Base-by-base conservation (phyloP, 1,140 invertebrate genomes). In the Conus ventricosus region DNA sequence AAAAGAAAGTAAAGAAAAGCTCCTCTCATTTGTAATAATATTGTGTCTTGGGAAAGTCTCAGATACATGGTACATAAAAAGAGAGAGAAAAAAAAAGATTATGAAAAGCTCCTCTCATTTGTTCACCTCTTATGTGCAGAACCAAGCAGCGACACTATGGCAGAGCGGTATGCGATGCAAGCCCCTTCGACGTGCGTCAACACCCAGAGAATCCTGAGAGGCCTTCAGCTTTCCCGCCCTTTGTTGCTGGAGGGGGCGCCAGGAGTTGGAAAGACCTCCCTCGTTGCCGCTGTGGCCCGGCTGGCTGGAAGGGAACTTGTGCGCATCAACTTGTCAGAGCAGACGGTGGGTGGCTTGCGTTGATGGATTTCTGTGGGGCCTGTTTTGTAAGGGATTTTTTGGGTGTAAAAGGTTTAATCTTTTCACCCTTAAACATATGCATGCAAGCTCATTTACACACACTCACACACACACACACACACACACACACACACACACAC, bases 251-350 rank as follows among this genome's bases (percentile, higher is more conserved):
- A 99, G 96, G 99, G 99, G 23, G 98, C 98, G 94, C 99, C 99
- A 4, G 99, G 99, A 6, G 99, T 99, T 71, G 99, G 99, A 7
- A 99, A 99, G 96, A 99, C 99, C 0, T 99, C 98, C 93, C 96
- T 99, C 80, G 97, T 99, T 5, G 97, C 97, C 82, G 98, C 98
- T n/a, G 95, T 99, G 25, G 99, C 98, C 0, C 97, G 97, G 94
- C 96, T 97, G 7, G 97, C 98, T 53, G 97, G 98, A 1, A 96
- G 98, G 94, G 90, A 95, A 23, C 96, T 99, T 13, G 97, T 99
- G 23, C 96, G 99, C 71, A 98, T 99, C 80, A 99, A 99, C 96
- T 96, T 99, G 20, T 99, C 99, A 76, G 99, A 99, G 94, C 99
- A 99, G 96, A 99, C 99, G 0, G 97, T 98, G 96, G 96, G 96